phyloP scores from a whole-genome alignment of 2,888 invertebrate genomes.

The Phyto melanocephala region DNA sequence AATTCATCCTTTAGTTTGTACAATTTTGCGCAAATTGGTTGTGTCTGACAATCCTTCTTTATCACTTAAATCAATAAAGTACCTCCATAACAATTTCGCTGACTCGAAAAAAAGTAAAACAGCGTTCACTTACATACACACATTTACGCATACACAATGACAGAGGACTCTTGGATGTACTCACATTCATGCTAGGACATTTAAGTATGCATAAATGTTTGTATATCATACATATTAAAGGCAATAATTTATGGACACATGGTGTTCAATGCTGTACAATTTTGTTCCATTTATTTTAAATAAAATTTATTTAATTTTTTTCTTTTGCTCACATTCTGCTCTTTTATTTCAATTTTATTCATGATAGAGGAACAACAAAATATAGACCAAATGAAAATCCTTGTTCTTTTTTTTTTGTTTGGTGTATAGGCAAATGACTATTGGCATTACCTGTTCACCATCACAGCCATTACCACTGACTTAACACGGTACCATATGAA shows the following conservation, averaged over 20 bases:
- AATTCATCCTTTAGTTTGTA: conserved; percentile 43
- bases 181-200: background rate
- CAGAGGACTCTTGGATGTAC: background rate
- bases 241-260: conserved; percentile 61
- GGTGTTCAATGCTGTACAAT: conserved; percentile 47
- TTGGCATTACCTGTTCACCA: conserved; percentile 46
- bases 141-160: background rate
- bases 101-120: conserved; percentile 22
- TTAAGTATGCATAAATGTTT: background rate
- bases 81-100: conserved; percentile 57
- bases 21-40: conserved; percentile 58
- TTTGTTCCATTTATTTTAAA: conserved; percentile 32
- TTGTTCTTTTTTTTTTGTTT: too few relatives aligned
- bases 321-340: background rate
- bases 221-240: conserved; percentile 33
- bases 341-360: conserved; percentile 41
- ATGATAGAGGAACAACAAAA: background rate
- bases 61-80: conserved; percentile 63
- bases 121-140: background rate
- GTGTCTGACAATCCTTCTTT: conserved; percentile 63
- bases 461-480: conserved; percentile 27
- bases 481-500: conserved; percentile 14
- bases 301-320: too few relatives aligned
- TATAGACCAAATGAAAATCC: conserved; percentile 27
- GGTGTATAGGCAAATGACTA: conserved; percentile 16